A percentile compares a stretch with the other conserved stretches of the same genome.
Evolutionary conservation across 2,888 invertebrate species (phyloP).

Genomic region (Tiphia femorata): DNA sequence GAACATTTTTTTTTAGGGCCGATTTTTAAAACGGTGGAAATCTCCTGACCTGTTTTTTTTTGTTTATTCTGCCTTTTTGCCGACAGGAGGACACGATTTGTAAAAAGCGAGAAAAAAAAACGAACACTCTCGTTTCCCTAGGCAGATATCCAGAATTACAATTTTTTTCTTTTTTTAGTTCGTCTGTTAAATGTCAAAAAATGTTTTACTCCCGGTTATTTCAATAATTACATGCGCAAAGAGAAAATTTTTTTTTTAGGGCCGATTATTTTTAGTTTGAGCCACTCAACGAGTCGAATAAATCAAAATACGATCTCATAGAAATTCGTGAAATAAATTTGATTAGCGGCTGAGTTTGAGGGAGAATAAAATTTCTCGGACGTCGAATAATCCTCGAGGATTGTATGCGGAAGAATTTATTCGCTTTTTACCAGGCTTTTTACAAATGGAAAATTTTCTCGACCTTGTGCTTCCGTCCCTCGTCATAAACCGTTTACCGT

Average conservation of each 20-base stretch:
- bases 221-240: neutral
- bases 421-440: too few species aligned
- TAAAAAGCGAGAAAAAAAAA: neutral
- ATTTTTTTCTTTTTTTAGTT: neutral
- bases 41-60: neutral
- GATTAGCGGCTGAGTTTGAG: too few species aligned
- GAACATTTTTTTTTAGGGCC: neutral
- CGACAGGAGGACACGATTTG: neutral
- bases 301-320: neutral
- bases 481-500: too few species aligned
- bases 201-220: neutral
- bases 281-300: neutral
- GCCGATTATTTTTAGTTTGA: neutral
- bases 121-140: neutral
- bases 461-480: too few species aligned
- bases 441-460: too few species aligned
- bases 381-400: too few species aligned
- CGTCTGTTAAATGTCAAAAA: too few species aligned
- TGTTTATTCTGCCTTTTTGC: neutral
- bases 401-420: too few species aligned
- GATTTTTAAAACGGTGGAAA: neutral
- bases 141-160: neutral
- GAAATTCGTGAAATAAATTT: neutral
- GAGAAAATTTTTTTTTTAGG: neutral
- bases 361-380: too few species aligned